Evolutionary conservation across 2,888 invertebrate genomes (phyloP).

Genomic region (Ecdyonurus torrentis): DNA sequence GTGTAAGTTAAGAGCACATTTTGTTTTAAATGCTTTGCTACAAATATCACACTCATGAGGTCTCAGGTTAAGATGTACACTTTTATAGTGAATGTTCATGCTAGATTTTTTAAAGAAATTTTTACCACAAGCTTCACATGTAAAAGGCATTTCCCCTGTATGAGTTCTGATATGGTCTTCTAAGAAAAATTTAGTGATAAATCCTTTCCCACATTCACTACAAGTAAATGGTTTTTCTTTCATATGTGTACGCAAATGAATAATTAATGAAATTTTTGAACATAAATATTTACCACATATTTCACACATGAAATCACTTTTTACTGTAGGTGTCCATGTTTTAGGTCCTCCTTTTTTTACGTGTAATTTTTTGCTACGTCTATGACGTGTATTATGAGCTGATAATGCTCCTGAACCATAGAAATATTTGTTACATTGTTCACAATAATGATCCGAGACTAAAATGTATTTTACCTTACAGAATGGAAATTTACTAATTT

Average conservation of each 20-base stretch:
- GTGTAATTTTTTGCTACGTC: too few species aligned
- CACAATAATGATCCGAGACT: background rate
- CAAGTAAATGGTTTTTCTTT: background rate
- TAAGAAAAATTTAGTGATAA: background rate
- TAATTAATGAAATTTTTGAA: background rate
- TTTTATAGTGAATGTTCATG: background rate
- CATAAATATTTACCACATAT: background rate
- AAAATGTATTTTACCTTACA: background rate
- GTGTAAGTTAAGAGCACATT: background rate
- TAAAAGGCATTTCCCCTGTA: background rate
- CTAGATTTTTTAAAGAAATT: background rate
- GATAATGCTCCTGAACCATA: too few species aligned
- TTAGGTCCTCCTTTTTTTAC: too few species aligned
- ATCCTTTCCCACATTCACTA: background rate
- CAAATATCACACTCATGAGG: background rate
- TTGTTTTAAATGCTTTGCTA: background rate
- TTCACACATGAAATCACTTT: background rate
- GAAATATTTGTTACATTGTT: background rate
- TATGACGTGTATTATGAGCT: too few species aligned
- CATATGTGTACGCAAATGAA: background rate
- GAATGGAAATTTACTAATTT: background rate
- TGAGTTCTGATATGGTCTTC: background rate
- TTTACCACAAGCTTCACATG: background rate
- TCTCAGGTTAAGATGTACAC: background rate
- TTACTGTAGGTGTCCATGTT: too few species aligned